Conservation (phyloP, 1,140 invertebrate species). For the Rhyzopertha dominica region DNA sequence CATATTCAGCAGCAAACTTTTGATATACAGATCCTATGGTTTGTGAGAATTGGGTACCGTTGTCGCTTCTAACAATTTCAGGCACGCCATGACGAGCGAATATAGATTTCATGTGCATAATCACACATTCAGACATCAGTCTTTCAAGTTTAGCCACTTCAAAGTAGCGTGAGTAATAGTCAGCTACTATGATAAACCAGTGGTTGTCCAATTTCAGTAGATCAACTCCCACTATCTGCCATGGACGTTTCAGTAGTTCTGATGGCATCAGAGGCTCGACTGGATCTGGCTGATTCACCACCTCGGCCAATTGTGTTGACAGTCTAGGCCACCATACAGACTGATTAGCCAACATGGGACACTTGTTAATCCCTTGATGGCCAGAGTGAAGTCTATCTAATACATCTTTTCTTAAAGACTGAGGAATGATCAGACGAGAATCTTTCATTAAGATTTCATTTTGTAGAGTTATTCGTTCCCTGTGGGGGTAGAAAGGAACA, state of each 20-base stretch:
- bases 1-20: no score
- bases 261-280: conserved; percentile 5
- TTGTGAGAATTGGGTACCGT: conserved; percentile 10
- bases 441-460: no score
- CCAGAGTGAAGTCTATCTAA: no score
- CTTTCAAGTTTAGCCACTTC: conserved; percentile 6
- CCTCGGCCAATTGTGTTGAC: background rate
- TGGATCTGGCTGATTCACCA: background rate
- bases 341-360: conserved; percentile 5
- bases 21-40: no score
- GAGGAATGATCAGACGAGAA: no score
- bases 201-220: background rate
- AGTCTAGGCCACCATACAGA: conserved; percentile 11
- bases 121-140: background rate
- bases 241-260: conserved; percentile 6
- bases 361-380: no score
- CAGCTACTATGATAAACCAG: conserved; percentile 4
- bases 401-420: no score
- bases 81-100: conserved; percentile 8
- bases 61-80: conserved; percentile 7
- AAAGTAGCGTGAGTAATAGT: conserved; percentile 15
- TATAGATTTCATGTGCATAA: conserved; percentile 8
- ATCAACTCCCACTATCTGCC: conserved; percentile 7
- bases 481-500: no score
- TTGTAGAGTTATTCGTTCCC: no score